Base-by-base conservation (phyloP, 2,888 invertebrate genomes). In the Acanthopleura granulata region DNA sequence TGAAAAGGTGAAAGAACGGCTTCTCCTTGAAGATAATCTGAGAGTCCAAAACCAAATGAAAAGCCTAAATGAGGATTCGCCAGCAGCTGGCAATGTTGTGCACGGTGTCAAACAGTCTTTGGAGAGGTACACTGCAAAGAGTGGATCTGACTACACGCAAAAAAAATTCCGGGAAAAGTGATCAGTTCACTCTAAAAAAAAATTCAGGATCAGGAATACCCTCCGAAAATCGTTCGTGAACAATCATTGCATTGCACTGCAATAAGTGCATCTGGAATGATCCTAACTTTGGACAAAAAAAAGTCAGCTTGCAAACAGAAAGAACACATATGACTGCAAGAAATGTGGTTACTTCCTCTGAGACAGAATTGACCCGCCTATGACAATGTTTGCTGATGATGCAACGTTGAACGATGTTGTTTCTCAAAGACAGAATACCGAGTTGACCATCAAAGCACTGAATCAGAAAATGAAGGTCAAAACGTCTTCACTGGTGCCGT, bases 1-100 rank as follows among this genome's bases (percentile, higher is more conserved):
- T 50, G 25, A 57, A n/a, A 25, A 27, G 25, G 61, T 76, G 12
- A 62, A 72, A 71, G 70, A 70, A 49, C 72, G 71, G 50, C 27
- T 76, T 18, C 30, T 76, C 15, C 69, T 70, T n/a, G 75, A 76
- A 77, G 30, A 22, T 18, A 61, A 76, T 40, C 40, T 76, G 27
- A 70, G 66, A 40, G 40, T 40, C 40, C 40, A n/a, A 69, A 66
- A 72, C 15, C 51, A 72, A 16, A 62, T 72, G n/a, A 74, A 74
- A 30, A 40, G 72, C 49, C 30, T 76, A 29, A 72, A 18, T 49
- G 27, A 72, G 40, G 62, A 57, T 29, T 71, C 25, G 0, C 18
- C 50, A 27, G 62, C 1, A n/a, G 50, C 57, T 22, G 12, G 57
- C 57, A 57, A 22, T 57, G 18, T 57, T n/a, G 22, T 57, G 57